These are phyloP conservation scores for Drosophila hamatofila DNA, from an alignment of 2,888 invertebrate genomes.

Conservation along the genomic window DNA sequence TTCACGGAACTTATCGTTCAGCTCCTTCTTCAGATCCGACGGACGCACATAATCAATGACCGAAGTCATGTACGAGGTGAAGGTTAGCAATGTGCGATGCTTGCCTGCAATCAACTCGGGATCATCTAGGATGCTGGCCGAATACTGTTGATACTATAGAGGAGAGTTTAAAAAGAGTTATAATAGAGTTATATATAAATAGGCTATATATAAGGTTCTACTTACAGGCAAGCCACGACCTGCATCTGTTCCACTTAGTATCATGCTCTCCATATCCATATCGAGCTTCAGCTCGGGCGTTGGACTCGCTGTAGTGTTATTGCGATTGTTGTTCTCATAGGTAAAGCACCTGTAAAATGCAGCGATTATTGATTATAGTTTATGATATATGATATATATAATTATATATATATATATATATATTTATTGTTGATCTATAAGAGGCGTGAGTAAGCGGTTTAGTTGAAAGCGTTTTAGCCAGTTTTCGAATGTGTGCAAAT, in stretches of 20 bases:
- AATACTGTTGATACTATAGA: conserved; percentile 87
- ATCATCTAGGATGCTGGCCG: conserved; percentile 96
- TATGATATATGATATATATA: background rate
- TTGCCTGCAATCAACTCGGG: conserved; percentile 96
- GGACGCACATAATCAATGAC: conserved; percentile 98
- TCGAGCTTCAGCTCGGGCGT: conserved; percentile 84
- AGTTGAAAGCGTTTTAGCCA: conserved; percentile 62
- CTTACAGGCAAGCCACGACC: conserved; percentile 74
- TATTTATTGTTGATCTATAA: conserved; percentile 13
- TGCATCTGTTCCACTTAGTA: conserved; percentile 59
- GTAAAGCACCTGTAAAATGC: conserved; percentile 82
- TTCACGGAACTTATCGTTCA: conserved; percentile 98
- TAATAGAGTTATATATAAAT: background rate
- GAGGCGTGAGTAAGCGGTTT: conserved; percentile 63
- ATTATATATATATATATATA: background rate
- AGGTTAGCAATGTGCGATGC: conserved; percentile 93
- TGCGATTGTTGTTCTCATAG: conserved; percentile 84
- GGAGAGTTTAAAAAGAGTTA: too few relatives aligned
- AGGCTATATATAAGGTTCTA: background rate
- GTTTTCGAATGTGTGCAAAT: conserved; percentile 66
- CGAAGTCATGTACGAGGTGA: conserved; percentile 96
- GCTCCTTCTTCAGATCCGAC: conserved; percentile 97
- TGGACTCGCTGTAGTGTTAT: conserved; percentile 81
- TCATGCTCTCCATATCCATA: conserved; percentile 80
- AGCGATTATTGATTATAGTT: conserved; percentile 11